Evolutionary conservation across 2,888 invertebrate species (phyloP).

Genomic region (Acronicta aceris): DNA sequence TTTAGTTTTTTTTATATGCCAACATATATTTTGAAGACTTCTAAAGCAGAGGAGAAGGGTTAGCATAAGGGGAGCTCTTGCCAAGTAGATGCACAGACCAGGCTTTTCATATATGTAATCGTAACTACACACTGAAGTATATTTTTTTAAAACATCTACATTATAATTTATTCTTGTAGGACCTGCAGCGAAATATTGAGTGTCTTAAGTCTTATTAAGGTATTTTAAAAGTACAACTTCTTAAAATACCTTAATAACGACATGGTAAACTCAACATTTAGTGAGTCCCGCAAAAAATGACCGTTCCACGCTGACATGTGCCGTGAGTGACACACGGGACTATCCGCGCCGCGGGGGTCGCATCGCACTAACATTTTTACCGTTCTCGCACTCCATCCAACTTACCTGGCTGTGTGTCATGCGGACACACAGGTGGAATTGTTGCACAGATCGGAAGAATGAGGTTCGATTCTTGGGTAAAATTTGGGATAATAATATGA

Average conservation of each 20-base stretch:
- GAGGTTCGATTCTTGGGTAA: constrained; percentile 57
- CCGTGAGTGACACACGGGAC: constrained; percentile 81
- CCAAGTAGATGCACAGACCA: too few species aligned
- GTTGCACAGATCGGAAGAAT: constrained; percentile 41
- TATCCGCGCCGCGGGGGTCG: constrained; percentile 75
- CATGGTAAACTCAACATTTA: constrained; percentile 59
- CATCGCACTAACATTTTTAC: constrained; percentile 73
- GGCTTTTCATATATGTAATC: too few species aligned
- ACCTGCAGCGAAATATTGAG: too few species aligned
- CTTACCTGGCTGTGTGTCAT: constrained; percentile 69
- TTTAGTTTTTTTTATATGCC: too few species aligned
- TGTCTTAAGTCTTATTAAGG: not conserved
- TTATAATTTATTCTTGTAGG: too few species aligned
- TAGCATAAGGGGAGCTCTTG: too few species aligned
- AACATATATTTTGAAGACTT: too few species aligned
- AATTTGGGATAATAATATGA: not conserved
- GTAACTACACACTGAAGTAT: too few species aligned
- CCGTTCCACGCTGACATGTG: constrained; percentile 60
- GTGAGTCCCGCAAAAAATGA: constrained; percentile 63
- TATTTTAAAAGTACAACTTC: constrained; percentile 11
- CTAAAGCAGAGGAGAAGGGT: too few species aligned
- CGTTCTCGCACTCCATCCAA: constrained; percentile 72
- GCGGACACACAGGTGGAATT: constrained; percentile 43
- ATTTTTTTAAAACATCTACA: too few species aligned
- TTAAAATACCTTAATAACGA: constrained; percentile 59